Percentiles rank a stretch among this genome's conserved stretches.
Evolutionary conservation across 2,888 invertebrate species (phyloP).

Genomic region (Lithosia quadra): DNA sequence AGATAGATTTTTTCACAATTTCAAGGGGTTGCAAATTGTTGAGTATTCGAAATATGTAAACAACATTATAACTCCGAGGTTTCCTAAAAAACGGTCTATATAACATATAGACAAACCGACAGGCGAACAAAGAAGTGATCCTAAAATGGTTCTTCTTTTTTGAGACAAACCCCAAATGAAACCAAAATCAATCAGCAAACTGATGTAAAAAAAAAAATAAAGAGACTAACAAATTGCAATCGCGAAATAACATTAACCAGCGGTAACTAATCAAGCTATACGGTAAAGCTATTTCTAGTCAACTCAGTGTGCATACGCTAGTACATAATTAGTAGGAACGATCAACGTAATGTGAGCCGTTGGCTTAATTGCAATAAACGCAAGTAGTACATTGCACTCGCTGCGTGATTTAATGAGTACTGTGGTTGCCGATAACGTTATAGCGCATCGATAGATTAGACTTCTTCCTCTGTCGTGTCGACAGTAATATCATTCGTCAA

Average conservation of each 20-base stretch:
- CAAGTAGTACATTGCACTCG: slow-evolving; percentile 32
- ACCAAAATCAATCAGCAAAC: too few relatives aligned
- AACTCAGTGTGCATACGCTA: slow-evolving; percentile 25
- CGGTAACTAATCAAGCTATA: slow-evolving; percentile 32
- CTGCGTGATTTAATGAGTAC: slow-evolving; percentile 21
- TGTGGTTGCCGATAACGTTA: slow-evolving; percentile 27
- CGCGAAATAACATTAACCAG: slow-evolving; percentile 20
- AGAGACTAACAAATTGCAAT: not conserved
- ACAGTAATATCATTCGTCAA: too few relatives aligned
- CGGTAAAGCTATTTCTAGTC: slow-evolving; percentile 36
- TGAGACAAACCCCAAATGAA: too few relatives aligned
- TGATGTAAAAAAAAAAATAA: not conserved
- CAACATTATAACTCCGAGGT: too few relatives aligned
- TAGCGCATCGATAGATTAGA: slow-evolving; percentile 25
- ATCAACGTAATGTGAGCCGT: slow-evolving; percentile 22
- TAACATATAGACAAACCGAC: too few relatives aligned
- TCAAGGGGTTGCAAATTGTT: too few relatives aligned
- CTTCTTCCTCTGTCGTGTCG: not conserved
- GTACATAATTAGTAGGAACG: slow-evolving; percentile 32
- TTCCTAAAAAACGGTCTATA: too few relatives aligned
- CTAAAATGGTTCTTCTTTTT: too few relatives aligned
- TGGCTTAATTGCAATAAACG: slow-evolving; percentile 33
- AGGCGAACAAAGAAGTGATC: too few relatives aligned
- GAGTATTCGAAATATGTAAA: too few relatives aligned
- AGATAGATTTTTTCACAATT: too few relatives aligned